Evolutionary conservation across 2,888 invertebrate species (phyloP).

Genomic region (Euzetes globulus): DNA sequence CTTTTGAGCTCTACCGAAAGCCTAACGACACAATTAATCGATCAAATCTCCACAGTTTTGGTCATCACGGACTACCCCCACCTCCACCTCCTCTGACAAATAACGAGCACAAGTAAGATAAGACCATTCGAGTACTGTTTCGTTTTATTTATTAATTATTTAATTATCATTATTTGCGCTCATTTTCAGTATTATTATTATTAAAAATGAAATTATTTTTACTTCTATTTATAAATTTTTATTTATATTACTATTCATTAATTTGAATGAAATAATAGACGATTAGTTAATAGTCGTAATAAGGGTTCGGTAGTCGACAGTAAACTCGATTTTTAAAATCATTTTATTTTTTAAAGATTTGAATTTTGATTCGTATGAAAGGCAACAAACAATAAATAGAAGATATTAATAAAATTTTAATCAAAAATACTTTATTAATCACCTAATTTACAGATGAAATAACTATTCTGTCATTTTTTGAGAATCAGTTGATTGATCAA

Average conservation of each 20-base stretch:
- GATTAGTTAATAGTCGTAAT: too few species aligned
- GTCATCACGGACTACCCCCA: constrained; percentile 33
- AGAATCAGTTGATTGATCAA: not conserved
- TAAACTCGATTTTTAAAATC: too few species aligned
- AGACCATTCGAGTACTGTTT: not conserved
- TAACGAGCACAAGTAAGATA: constrained; percentile 33
- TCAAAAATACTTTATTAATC: too few species aligned
- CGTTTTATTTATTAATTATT: constrained; percentile 18
- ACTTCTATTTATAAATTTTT: too few species aligned
- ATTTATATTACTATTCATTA: not conserved
- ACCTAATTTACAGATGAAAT: too few species aligned
- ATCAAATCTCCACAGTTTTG: not conserved
- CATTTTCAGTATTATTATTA: not conserved
- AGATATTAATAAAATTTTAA: too few species aligned
- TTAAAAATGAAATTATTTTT: not conserved
- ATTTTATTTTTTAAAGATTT: too few species aligned
- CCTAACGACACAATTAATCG: constrained; percentile 50
- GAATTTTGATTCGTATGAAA: too few species aligned
- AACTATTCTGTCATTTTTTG: too few species aligned
- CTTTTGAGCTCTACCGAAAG: constrained; percentile 88
- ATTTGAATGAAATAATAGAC: too few species aligned
- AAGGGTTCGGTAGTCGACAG: too few species aligned
- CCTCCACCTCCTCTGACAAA: constrained; percentile 31
- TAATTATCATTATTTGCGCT: not conserved
- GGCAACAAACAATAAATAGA: too few species aligned